A percentile compares a stretch with the other conserved stretches of the same genome.
Evolutionary conservation across 1,140 invertebrate genomes (phyloP).

Genomic region (Drosophila truncata): DNA sequence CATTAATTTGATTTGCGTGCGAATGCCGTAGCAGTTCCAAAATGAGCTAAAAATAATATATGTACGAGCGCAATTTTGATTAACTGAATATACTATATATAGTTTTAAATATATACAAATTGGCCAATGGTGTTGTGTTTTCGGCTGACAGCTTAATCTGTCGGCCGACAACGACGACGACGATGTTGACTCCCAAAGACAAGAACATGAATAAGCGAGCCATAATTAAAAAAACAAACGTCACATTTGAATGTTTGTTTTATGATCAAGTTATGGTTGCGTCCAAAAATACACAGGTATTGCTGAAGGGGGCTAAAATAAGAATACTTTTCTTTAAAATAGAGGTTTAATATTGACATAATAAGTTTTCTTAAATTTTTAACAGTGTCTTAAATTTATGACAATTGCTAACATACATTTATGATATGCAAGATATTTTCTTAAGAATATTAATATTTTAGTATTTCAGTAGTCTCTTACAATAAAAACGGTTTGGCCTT

Average conservation of each 20-base stretch:
- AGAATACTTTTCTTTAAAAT: too few relatives aligned
- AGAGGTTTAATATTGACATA: too few relatives aligned
- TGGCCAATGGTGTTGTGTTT: conserved; percentile 58
- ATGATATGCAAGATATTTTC: too few relatives aligned
- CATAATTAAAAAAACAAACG: conserved; percentile 78
- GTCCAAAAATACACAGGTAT: conserved; percentile 24
- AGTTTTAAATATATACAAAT: conserved; percentile 50
- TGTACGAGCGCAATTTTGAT: conserved; percentile 20
- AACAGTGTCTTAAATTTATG: too few relatives aligned
- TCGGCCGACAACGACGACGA: conserved; percentile 14
- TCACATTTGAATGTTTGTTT: conserved; percentile 65
- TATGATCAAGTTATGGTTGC: conserved; percentile 16
- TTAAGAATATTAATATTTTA: too few relatives aligned
- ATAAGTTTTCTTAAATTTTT: too few relatives aligned
- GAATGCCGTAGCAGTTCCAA: conserved; percentile 35
- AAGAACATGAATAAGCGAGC: conserved; percentile 69
- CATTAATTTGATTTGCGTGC: conserved; percentile 83
- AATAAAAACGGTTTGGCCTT: too few relatives aligned
- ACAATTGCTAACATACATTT: too few relatives aligned
- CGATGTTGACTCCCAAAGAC: conserved; percentile 42
- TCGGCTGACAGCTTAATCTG: conserved; percentile 75
- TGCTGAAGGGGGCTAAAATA: conserved; percentile 8
- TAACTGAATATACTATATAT: conserved; percentile 24
- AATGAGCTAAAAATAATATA: conserved; percentile 32
- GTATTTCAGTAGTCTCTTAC: too few relatives aligned